phyloP scores from a whole-genome alignment of 2,797 vertebrate genomes.

The Rhinoraja longicauda region DNA sequence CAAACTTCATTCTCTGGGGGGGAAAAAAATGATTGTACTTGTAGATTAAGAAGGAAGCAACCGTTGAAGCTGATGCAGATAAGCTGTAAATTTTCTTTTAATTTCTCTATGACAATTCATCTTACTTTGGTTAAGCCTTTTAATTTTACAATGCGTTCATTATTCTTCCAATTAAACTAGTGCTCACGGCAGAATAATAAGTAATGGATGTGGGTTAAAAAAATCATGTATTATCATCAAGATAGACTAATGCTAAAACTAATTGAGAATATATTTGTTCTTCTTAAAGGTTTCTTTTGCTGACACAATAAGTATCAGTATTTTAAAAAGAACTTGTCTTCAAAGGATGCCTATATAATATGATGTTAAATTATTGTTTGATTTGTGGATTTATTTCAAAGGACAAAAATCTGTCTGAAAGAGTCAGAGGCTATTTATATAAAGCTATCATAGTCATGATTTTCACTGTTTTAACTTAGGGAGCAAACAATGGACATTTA shows the following conservation, averaged over 20 bases:
- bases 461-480: not conserved
- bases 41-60: not conserved
- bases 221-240: not conserved
- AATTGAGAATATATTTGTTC: not conserved
- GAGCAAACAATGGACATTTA: too few relatives aligned
- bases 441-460: constrained; percentile 22
- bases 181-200: not conserved
- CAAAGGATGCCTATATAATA: not conserved
- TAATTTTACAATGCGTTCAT: not conserved
- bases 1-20: not conserved
- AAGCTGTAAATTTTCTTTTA: not conserved
- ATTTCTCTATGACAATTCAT: not conserved
- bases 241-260: not conserved
- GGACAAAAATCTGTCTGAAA: not conserved
- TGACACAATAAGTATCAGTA: not conserved
- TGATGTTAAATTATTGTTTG: not conserved
- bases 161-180: not conserved
- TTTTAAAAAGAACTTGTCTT: not conserved
- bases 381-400: not conserved
- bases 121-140: not conserved
- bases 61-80: not conserved
- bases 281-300: not conserved
- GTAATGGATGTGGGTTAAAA: not conserved
- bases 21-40: constrained; percentile 21
- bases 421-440: not conserved